Evolutionary conservation across 2,113 vertebrate species (phyloP).

Genomic region (Lipotes vexillifer): DNA sequence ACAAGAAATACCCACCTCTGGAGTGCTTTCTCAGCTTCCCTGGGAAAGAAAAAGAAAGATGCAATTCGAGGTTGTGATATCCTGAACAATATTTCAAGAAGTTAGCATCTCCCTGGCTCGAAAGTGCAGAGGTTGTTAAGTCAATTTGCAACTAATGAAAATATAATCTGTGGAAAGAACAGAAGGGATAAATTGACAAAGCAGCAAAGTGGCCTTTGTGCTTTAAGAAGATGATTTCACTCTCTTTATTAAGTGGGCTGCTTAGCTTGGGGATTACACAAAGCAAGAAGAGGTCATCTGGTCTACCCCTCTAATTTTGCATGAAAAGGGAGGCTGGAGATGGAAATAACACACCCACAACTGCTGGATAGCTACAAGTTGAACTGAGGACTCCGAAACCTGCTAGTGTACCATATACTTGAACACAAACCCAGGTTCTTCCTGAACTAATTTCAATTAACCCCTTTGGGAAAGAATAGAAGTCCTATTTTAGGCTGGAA

Average conservation of each 20-base stretch:
- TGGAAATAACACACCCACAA: background rate
- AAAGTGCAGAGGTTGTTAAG: background rate
- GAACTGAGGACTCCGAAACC: background rate
- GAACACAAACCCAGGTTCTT: background rate
- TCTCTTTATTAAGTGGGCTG: background rate
- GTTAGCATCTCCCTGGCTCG: background rate
- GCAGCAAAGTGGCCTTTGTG: background rate
- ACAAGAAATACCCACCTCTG: constrained; percentile 31
- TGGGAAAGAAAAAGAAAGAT: constrained; percentile 55
- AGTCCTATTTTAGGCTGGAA: background rate
- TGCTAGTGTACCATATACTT: background rate
- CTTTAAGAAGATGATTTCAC: background rate
- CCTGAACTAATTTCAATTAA: constrained; percentile 9
- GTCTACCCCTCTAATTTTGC: background rate
- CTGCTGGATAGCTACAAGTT: background rate
- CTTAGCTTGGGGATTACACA: background rate
- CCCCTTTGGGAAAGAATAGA: background rate
- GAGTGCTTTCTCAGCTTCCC: constrained; percentile 16
- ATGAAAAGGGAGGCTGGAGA: background rate
- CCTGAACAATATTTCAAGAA: background rate
- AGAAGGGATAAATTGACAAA: background rate
- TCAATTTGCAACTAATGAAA: constrained; percentile 9
- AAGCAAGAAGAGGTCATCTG: background rate
- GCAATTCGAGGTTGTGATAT: background rate
- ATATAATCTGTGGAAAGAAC: background rate